Conservation (phyloP, 2,888 invertebrate genomes). For the Dolichomitus sp. region DNA sequence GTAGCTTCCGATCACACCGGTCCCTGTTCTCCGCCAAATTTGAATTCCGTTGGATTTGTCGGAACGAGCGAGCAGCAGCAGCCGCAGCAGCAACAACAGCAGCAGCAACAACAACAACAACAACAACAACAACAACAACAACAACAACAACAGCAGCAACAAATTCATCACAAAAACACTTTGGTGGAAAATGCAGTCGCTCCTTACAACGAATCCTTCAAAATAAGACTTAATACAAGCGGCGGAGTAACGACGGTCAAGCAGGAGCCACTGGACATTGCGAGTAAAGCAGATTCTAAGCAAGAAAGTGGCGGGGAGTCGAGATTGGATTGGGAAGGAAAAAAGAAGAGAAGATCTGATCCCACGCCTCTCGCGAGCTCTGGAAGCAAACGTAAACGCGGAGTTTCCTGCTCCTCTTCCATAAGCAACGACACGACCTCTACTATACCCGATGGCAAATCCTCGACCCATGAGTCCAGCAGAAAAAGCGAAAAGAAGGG, state of each 20-base stretch:
- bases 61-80: constrained; percentile 58
- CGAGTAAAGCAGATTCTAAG: constrained; percentile 77
- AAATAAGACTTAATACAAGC: constrained; percentile 83
- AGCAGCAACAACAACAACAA: constrained; percentile 36
- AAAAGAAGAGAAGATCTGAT: constrained; percentile 82
- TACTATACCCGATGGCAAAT: constrained; percentile 77
- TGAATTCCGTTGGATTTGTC: constrained; percentile 75
- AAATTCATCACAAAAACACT: constrained; percentile 73
- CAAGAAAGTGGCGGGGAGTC: constrained; percentile 75
- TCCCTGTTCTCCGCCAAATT: constrained; percentile 80
- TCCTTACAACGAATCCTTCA: constrained; percentile 83
- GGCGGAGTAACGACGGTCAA: constrained; percentile 84
- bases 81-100: constrained; percentile 42
- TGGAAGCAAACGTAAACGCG: constrained; percentile 81
- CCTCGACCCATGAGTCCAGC: constrained; percentile 74
- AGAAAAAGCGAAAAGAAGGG: constrained; percentile 82
- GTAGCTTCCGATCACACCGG: constrained; percentile 78
- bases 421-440: constrained; percentile 82
- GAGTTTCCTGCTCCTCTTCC: constrained; percentile 84
- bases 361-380: constrained; percentile 70
- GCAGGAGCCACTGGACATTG: constrained; percentile 80
- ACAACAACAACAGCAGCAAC: constrained; percentile 60
- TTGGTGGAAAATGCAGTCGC: constrained; percentile 77
- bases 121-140: too few relatives aligned
- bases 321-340: constrained; percentile 78